Evolutionary conservation across 1,140 invertebrate genomes (phyloP).

Genomic region (Philopotamus ludificatus): DNA sequence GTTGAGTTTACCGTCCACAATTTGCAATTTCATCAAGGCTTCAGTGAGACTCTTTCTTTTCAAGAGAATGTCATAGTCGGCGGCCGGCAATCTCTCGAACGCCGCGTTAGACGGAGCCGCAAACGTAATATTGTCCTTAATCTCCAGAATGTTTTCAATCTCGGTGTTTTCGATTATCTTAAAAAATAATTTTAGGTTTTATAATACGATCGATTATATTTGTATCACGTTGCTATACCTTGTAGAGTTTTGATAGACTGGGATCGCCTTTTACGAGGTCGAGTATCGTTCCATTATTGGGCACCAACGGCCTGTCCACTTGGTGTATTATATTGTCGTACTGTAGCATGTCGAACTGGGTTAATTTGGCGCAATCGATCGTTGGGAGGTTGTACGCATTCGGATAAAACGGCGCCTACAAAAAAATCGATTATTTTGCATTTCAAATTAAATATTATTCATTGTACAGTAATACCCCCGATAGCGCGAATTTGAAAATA

Average conservation of each 20-base stretch:
- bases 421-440: no score
- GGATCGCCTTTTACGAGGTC: constrained; percentile 19
- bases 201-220: no score
- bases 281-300: constrained; percentile 4
- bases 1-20: constrained; percentile 26
- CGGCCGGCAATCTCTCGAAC: constrained; percentile 18
- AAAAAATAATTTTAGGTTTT: background rate
- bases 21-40: constrained; percentile 15
- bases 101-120: constrained; percentile 32
- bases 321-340: constrained; percentile 34
- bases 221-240: no score
- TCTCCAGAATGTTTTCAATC: constrained; percentile 23
- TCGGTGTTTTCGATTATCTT: constrained; percentile 26
- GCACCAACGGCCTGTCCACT: constrained; percentile 27
- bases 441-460: no score
- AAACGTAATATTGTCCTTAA: constrained; percentile 30
- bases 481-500: no score
- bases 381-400: constrained; percentile 32
- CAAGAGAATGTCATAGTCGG: constrained; percentile 16
- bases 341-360: constrained; percentile 30
- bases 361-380: constrained; percentile 29
- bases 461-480: no score
- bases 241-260: constrained; percentile 23
- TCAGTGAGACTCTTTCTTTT: constrained; percentile 11
- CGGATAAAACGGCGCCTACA: constrained; percentile 20